A percentile compares a stretch with the other conserved stretches of the same genome.
Conservation (phyloP, 2,113 vertebrate species). For the Hypocryptadius cinnamomeus region DNA sequence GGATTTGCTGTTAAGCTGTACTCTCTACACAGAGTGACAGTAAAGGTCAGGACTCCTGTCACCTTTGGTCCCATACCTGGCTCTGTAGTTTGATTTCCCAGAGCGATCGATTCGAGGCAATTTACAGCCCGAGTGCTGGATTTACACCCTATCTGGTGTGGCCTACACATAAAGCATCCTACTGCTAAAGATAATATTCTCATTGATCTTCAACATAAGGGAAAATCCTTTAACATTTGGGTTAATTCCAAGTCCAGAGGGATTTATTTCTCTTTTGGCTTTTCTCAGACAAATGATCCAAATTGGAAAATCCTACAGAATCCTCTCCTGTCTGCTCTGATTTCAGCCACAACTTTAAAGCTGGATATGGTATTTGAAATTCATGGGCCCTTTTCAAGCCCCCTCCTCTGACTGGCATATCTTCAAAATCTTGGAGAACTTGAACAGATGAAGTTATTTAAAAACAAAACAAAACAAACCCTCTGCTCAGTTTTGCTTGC, state of each 20-base stretch:
- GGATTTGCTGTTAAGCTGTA: neutral
- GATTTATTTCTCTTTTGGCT: neutral
- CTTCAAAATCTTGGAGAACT: neutral
- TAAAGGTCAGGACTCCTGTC: neutral
- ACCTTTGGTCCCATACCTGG: neutral
- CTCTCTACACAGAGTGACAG: neutral
- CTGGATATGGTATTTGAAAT: rapidly evolving
- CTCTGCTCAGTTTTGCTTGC: neutral
- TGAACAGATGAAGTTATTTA: neutral
- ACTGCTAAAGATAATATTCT: neutral
- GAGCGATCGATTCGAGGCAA: neutral
- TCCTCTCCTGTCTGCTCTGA: neutral
- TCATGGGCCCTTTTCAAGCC: neutral
- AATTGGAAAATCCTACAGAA: neutral
- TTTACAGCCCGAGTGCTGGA: neutral
- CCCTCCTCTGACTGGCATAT: neutral
- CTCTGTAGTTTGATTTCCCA: neutral
- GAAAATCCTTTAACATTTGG: neutral
- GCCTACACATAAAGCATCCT: neutral
- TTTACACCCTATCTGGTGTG: neutral
- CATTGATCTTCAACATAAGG: neutral
- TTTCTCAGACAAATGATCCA: neutral
- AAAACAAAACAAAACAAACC: neutral
- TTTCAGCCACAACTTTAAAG: neutral
- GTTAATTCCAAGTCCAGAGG: neutral